Conservation (phyloP, 2,113 vertebrate genomes). For the Cettia cetti region DNA sequence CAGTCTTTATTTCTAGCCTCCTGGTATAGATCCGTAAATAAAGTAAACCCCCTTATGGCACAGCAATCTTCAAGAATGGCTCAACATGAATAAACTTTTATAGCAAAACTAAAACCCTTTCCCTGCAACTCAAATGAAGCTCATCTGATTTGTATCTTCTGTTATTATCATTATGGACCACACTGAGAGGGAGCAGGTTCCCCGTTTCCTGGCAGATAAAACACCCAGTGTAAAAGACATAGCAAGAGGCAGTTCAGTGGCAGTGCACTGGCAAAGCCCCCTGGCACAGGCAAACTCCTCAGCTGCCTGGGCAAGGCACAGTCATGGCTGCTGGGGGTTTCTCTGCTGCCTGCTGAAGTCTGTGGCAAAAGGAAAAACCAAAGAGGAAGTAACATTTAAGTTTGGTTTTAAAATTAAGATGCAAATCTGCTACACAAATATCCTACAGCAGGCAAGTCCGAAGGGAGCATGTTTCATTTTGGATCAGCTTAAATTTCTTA, state of each 20-base stretch:
- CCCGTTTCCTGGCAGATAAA: background rate
- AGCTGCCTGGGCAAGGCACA: background rate
- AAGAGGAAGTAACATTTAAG: slow-evolving; percentile 28
- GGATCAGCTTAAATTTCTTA: slow-evolving; percentile 19
- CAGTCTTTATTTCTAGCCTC: background rate
- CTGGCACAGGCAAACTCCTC: background rate
- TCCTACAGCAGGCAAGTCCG: background rate
- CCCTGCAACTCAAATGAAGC: background rate
- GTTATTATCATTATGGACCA: background rate
- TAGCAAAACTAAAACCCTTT: background rate
- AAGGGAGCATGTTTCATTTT: slow-evolving; percentile 36
- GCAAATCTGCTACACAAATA: slow-evolving; percentile 44
- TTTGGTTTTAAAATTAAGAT: slow-evolving; percentile 51
- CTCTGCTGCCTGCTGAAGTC: rapidly evolving
- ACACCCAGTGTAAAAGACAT: background rate
- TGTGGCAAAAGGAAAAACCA: background rate
- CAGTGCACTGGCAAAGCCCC: background rate
- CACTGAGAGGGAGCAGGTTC: background rate
- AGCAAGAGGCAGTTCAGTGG: background rate
- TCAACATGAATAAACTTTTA: background rate
- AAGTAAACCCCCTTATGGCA: background rate
- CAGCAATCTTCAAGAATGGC: background rate
- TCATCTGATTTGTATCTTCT: background rate
- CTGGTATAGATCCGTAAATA: background rate
- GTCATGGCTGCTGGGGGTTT: rapidly evolving